Evolutionary conservation across 2,113 vertebrate species (phyloP).

Genomic region (Amphiprion percula): DNA sequence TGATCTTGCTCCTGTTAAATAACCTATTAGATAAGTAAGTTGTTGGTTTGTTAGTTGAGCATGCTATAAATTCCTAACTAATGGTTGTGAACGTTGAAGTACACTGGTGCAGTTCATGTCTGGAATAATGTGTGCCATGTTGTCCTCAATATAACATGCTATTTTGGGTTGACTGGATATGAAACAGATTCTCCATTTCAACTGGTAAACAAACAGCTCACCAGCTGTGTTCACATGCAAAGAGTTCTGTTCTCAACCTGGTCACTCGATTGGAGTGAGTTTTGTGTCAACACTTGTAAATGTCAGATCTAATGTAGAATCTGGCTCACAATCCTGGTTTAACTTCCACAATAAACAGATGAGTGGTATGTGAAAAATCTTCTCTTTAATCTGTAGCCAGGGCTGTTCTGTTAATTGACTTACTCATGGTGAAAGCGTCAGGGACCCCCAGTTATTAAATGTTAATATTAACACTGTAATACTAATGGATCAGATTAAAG

Average conservation of each 20-base stretch:
- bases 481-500: conserved; percentile 32
- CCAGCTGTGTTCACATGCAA: conserved; percentile 2
- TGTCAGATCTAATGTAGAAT: background rate
- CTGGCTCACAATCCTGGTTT: background rate
- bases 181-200: background rate
- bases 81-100: background rate
- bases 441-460: conserved; percentile 27
- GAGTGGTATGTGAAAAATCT: background rate
- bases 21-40: background rate
- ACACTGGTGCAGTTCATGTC: background rate
- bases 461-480: conserved; percentile 45
- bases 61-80: background rate
- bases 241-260: background rate
- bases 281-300: conserved; percentile 33
- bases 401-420: conserved; percentile 17
- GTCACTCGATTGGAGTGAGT: background rate
- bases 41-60: background rate
- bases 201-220: background rate
- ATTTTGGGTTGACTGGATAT: conserved; percentile 10
- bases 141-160: conserved; percentile 8
- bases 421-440: conserved; percentile 23
- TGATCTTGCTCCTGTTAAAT: background rate
- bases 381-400: conserved; percentile 1
- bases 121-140: conserved; percentile 14
- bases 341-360: conserved; percentile 1